Evolutionary conservation across 1,140 invertebrate genomes (phyloP).

Genomic region (Monomorium pharaonis): DNA sequence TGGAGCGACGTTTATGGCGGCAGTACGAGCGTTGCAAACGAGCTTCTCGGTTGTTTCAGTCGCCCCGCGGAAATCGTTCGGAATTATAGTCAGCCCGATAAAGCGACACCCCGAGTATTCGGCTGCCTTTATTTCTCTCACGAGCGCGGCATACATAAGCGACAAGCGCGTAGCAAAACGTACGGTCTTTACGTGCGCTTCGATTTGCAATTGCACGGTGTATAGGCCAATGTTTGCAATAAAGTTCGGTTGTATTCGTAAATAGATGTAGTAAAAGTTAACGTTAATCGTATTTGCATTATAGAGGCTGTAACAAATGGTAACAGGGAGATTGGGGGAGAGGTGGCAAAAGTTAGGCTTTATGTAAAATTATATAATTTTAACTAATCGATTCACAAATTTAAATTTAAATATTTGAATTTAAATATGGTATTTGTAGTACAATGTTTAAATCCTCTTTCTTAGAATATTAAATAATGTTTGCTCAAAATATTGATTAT

Average conservation of each 20-base stretch:
- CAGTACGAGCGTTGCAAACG: slow-evolving; percentile 24
- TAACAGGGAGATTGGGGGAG: not conserved
- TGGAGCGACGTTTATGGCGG: slow-evolving; percentile 36
- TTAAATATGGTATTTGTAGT: no score
- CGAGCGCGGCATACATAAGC: slow-evolving; percentile 36
- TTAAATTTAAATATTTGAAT: not conserved
- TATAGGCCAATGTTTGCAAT: not conserved
- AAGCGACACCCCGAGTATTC: slow-evolving; percentile 29
- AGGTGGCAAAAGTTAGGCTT: not conserved
- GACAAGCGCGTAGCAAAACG: not conserved
- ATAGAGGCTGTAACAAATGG: not conserved
- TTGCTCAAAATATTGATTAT: not conserved
- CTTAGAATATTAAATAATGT: not conserved
- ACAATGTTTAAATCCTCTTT: not conserved
- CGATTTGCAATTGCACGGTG: not conserved
- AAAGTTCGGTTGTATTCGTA: not conserved
- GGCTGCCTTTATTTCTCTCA: slow-evolving; percentile 40
- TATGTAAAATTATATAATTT: not conserved
- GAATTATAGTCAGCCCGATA: slow-evolving; percentile 50
- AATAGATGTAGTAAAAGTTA: not conserved
- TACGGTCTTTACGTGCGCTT: slow-evolving; percentile 1
- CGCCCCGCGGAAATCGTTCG: slow-evolving; percentile 46
- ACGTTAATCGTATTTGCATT: not conserved
- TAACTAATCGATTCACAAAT: not conserved
- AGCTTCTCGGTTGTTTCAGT: slow-evolving; percentile 50